Base-by-base conservation (phyloP, 2,888 invertebrate genomes). In the Desoria tigrina region DNA sequence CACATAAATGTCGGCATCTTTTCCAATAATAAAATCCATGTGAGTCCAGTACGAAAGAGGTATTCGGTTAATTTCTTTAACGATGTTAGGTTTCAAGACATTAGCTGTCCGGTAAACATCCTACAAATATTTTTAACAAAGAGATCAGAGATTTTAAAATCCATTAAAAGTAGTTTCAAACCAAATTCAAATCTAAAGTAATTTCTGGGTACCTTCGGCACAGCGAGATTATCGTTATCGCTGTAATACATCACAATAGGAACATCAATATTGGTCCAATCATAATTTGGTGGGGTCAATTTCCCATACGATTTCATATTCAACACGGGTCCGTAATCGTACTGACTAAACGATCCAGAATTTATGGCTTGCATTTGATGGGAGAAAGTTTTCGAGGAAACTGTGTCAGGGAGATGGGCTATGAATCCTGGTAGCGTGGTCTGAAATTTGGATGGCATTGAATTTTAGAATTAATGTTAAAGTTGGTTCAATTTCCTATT, bases 401-500 rank as follows among this genome's bases (percentile, higher is more conserved):
- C 18, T 11, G 18, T 7, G 49, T 49, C 49, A 11, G 49, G 49
- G 11, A 49, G 18, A 49, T 49, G 49, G 14, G 49, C 49, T 11
- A 49, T 7, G 18, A 49, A 49, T 9, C 49, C 49, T 7, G 49
- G 49, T 7, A 49, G 49, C 18, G 18, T 16, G 14, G 49, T 49
- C 49, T 49, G 18, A 49, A 49, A 11, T n/a, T n/a, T n/a, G n/a
- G n/a, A n/a, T n/a, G n/a, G n/a, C n/a, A n/a, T n/a, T 16, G 39
- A 39, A 39, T 62, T 14, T 56, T 3, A 23, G 61, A 56, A 45
- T 21, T 45, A 21, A 62, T 21, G 18, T 55, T 56, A 53, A 23
- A 7, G 23, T 6, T 6, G n/a, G n/a, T n/a, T n/a, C n/a, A n/a
- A n/a, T n/a, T n/a, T n/a, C n/a, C n/a, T n/a, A n/a, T n/a, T n/a